Evolutionary conservation across 2,888 invertebrate genomes (phyloP).

Genomic region (Erebia ligea): DNA sequence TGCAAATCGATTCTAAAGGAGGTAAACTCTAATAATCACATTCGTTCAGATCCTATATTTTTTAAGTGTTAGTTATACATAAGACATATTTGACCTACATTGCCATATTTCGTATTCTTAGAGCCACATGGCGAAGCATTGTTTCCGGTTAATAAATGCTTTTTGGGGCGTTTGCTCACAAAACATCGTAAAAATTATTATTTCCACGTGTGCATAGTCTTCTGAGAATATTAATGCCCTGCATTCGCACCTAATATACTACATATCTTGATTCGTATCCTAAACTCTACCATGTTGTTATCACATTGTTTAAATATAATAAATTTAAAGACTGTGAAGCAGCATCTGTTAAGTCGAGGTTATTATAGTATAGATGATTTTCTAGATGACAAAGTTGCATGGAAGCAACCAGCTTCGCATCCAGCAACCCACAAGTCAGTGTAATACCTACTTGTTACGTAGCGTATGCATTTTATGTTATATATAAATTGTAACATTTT

Average conservation of each 20-base stretch:
- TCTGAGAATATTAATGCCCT: conserved; percentile 21
- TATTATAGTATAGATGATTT: too few relatives aligned
- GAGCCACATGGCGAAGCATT: conserved; percentile 28
- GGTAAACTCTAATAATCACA: too few relatives aligned
- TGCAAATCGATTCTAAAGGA: too few relatives aligned
- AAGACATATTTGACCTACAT: neutral
- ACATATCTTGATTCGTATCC: neutral
- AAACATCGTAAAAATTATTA: conserved; percentile 28
- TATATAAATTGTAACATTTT: too few relatives aligned
- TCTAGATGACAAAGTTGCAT: too few relatives aligned
- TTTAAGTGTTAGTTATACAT: neutral
- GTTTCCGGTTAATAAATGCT: conserved; percentile 18
- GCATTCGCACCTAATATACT: conserved; percentile 27
- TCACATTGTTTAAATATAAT: conserved; percentile 9
- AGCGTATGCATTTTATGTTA: too few relatives aligned
- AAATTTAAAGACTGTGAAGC: too few relatives aligned
- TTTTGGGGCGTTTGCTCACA: conserved; percentile 2
- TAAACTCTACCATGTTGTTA: conserved; percentile 3
- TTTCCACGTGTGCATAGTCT: conserved; percentile 28
- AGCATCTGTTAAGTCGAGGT: too few relatives aligned
- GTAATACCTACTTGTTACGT: too few relatives aligned
- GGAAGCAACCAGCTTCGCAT: too few relatives aligned
- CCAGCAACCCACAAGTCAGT: too few relatives aligned
- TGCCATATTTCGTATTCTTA: conserved; percentile 19
- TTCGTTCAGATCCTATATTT: conserved; percentile 1